Evolutionary conservation across 2,888 invertebrate genomes (phyloP), one percentile per base, ranked within the genome.

Genomic region (Sminthurides aquaticus): DNA sequence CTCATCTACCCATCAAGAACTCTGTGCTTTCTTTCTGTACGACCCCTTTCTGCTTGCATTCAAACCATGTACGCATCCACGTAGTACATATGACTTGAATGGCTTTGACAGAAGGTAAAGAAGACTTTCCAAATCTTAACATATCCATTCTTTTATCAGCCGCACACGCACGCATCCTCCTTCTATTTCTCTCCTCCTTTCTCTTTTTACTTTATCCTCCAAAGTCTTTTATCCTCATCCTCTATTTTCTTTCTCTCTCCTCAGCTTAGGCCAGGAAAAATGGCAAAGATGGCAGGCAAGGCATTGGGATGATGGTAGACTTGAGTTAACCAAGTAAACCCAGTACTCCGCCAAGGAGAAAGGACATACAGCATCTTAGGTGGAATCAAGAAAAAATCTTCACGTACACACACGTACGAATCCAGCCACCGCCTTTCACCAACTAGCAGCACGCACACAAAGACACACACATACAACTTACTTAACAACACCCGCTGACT

Each of bases 221-320:
- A 22, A 24, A 22, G 56, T 8, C 25, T 56, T 8, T 25, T 20
- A 29, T 58, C 24, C 58, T 28, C 29, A 11, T 56, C 56, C 56
- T 24, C 54, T 52, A 24, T 24, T 52, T 52, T 52, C 24, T 26
- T 56, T 58, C 34, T 29, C 22, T 8, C 25, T 56, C 3, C 8
- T 29, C 58, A 58, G 29, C 27, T 27, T 28, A 20, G 15, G n/a
- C n/a, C 54, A n/a, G 5, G 54, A 52, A 28, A 56, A 56, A 56
- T 18, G n/a, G n/a, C n/a, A n/a, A n/a, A n/a, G n/a, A n/a, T n/a
- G n/a, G n/a, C n/a, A n/a, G n/a, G n/a, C n/a, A n/a, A n/a, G n/a
- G n/a, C n/a, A n/a, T n/a, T n/a, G n/a, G n/a, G n/a, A n/a, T n/a
- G n/a, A n/a, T n/a, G n/a, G n/a, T n/a, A n/a, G n/a, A n/a, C n/a